A percentile compares a stretch with the other conserved stretches of the same genome.
These are phyloP conservation scores for Tachuris rubrigastra DNA, from an alignment of 2,113 vertebrate species.

Conservation along the genomic window DNA sequence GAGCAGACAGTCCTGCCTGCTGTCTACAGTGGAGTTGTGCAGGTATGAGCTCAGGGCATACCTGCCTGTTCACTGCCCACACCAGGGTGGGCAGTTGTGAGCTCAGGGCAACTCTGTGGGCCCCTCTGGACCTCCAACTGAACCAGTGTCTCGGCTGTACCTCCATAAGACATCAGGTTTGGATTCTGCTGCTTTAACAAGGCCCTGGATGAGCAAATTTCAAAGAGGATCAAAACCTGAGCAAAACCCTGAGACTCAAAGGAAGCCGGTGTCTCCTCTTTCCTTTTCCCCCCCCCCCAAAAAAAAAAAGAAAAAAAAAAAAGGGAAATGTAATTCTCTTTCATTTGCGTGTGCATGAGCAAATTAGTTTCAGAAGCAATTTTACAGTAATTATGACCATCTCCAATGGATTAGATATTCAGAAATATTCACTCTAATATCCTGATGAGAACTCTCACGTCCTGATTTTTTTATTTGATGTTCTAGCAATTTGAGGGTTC, in stretches of 20 bases:
- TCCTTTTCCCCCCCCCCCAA: too few relatives aligned
- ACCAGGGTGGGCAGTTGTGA: neutral
- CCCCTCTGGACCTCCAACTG: too few relatives aligned
- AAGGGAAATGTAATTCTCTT: conserved; percentile 29
- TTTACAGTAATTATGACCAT: conserved; percentile 64
- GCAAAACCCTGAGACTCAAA: conserved; percentile 1
- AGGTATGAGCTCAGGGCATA: neutral
- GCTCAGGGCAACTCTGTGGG: neutral
- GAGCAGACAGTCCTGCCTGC: neutral
- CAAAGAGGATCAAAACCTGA: conserved; percentile 8
- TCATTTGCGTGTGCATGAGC: conserved; percentile 20
- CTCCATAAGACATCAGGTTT: neutral
- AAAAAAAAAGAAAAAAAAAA: neutral
- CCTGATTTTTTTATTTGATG: conserved; percentile 40
- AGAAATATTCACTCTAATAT: conserved; percentile 33
- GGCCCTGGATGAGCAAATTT: neutral
- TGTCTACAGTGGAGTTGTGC: neutral
- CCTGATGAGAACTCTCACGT: conserved; percentile 24
- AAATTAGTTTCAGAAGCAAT: conserved; percentile 65
- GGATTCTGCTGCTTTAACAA: neutral
- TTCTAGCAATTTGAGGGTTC: conserved; percentile 56
- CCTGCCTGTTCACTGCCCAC: neutral
- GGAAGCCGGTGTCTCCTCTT: neutral
- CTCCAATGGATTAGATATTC: conserved; percentile 58
- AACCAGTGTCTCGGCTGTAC: neutral